Evolutionary conservation across 2,113 vertebrate species (phyloP), one percentile per base, ranked within the genome.

Genomic region (Tauraco erythrolophus): DNA sequence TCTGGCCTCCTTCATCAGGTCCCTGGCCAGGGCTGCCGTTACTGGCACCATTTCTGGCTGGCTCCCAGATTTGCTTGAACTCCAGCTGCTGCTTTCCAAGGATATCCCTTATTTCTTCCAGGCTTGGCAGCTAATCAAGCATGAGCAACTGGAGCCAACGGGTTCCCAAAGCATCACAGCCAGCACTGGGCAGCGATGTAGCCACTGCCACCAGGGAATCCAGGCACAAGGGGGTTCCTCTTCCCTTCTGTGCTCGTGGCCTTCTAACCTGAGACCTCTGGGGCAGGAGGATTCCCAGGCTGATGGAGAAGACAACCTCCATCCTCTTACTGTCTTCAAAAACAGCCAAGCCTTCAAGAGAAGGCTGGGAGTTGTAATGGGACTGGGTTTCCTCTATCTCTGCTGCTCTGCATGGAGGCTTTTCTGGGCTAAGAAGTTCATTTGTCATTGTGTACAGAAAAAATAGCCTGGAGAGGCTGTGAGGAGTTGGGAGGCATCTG

Each of bases 61-160:
- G 43, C 25, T 97, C 90, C 6, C 22, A 69, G 56, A 87, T 92
- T 41, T 89, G 61, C 23, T 62, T 95, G 91, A 97, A 76, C 45
- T 87, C 78, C 76, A 96, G 80, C 41, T 92, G 84, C 51, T 70
- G 84, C 61, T 97, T 92, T 75, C 70, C 46, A 39, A 92, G 89
- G 56, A 72, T 31, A 78, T 92, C 71, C 46, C 27, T 88, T 37
- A 64, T 57, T 92, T 90, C 65, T 74, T 96, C 91, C 41, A 65
- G 76, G 50, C 65, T 86, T 71, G 76, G 81, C 41, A 84, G 77
- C 45, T 89, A 50, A 58, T 92, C 83, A 61, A 25, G 61, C 0
- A 5, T 21, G 19, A 94, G 64, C n/a, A 94, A 53, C 5, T 4
- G 7, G 62, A 93, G 82, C 57, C 58, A 88, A 43, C 56, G 94